Percentiles rank a stretch among this genome's conserved stretches.
Evolutionary conservation across 2,797 vertebrate species (phyloP).

Genomic region (Alfaro cultratus): DNA sequence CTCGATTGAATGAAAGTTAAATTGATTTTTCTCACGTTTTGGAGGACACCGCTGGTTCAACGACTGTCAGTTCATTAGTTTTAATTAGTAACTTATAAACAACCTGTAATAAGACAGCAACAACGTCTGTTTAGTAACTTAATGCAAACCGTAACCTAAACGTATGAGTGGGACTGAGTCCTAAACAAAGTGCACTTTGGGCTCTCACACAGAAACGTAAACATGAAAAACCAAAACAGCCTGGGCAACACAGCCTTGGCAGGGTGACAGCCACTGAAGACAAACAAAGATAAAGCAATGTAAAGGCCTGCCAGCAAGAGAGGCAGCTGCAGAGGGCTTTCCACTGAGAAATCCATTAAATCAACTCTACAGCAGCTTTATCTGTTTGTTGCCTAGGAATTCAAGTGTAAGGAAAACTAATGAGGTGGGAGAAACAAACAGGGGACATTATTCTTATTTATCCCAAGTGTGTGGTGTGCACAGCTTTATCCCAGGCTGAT

Average conservation of each 20-base stretch:
- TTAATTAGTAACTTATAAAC: constrained; percentile 74
- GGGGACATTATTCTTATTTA: constrained; percentile 22
- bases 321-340: constrained; percentile 18
- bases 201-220: constrained; percentile 11
- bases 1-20: background rate
- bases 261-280: constrained; percentile 16
- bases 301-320: constrained; percentile 8
- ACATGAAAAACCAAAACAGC: constrained; percentile 15
- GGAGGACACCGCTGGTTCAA: constrained; percentile 53
- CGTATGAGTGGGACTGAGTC: background rate
- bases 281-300: constrained; percentile 66
- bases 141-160: background rate
- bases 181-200: background rate
- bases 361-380: constrained; percentile 32
- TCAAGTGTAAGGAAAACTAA: constrained; percentile 8
- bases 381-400: constrained; percentile 47
- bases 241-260: constrained; percentile 30
- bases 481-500: constrained; percentile 36
- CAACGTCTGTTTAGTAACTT: background rate
- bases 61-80: constrained; percentile 61
- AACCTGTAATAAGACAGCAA: background rate
- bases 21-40: constrained; percentile 1
- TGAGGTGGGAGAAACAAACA: constrained; percentile 4
- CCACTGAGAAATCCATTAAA: constrained; percentile 12
- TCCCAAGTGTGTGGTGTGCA: constrained; percentile 22